Evolutionary conservation across 2,888 invertebrate species (phyloP).

Genomic region (Pheosia gnoma): DNA sequence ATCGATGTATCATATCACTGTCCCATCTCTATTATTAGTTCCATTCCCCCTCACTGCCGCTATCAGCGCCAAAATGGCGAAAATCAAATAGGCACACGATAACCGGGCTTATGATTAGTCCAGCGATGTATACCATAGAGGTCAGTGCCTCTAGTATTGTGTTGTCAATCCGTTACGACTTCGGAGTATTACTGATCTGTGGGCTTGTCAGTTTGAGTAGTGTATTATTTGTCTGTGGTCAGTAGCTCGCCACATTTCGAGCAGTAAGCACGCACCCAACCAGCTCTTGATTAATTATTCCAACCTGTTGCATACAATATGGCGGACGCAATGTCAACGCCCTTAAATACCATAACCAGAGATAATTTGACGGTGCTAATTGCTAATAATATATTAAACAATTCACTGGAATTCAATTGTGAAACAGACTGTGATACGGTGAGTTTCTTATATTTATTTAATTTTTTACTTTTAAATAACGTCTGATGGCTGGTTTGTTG

Average conservation of each 20-base stretch:
- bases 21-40: too few species aligned
- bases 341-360: constrained; percentile 60
- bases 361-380: constrained; percentile 62
- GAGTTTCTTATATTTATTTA: constrained; percentile 12
- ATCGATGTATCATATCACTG: too few species aligned
- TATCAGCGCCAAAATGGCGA: too few species aligned
- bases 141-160: too few species aligned
- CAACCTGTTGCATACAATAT: constrained; percentile 40
- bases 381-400: constrained; percentile 64
- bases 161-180: too few species aligned
- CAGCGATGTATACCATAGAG: too few species aligned
- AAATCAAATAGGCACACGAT: too few species aligned
- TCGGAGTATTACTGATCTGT: too few species aligned
- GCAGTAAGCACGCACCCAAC: constrained; percentile 12
- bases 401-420: constrained; percentile 58
- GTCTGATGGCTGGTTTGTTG: not conserved
- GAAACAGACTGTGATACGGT: constrained; percentile 60
- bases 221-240: constrained; percentile 9
- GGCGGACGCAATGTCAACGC: constrained; percentile 58
- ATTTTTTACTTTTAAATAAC: too few species aligned
- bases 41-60: too few species aligned
- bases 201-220: too few species aligned
- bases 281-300: not conserved
- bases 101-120: too few species aligned
- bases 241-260: constrained; percentile 11